These are phyloP conservation scores for Lasioglossum morio DNA, from an alignment of 2,888 invertebrate species.

Conservation along the genomic window DNA sequence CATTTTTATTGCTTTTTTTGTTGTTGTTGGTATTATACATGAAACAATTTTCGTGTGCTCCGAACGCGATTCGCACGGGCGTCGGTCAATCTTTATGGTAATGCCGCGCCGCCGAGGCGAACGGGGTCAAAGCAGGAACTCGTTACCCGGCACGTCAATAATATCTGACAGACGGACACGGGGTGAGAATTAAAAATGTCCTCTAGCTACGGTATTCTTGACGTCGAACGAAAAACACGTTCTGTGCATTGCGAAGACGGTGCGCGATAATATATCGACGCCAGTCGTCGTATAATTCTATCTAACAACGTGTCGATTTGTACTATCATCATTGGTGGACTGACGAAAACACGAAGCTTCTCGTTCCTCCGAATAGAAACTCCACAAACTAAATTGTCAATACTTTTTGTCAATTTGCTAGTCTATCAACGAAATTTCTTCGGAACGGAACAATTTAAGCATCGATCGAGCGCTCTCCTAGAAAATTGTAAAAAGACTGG, in stretches of 20 bases:
- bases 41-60: neutral
- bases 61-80: neutral
- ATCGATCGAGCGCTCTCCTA: neutral
- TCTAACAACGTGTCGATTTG: neutral
- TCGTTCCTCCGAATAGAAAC: neutral
- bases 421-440: neutral
- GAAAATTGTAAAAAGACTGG: neutral
- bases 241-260: neutral
- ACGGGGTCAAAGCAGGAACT: neutral
- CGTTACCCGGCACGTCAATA: conserved; percentile 2
- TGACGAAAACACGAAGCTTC: too few relatives aligned
- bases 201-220: neutral
- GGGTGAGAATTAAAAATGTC: neutral
- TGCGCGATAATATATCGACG: conserved; percentile 8
- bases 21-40: too few relatives aligned
- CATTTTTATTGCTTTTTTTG: neutral
- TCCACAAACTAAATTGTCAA: too few relatives aligned
- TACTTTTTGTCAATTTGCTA: neutral
- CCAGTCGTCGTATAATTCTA: neutral
- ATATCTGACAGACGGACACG: neutral
- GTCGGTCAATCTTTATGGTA: conserved; percentile 2
- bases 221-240: neutral
- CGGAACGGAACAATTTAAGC: neutral
- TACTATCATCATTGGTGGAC: neutral
- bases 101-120: neutral